Evolutionary conservation across 2,888 invertebrate genomes (phyloP).

Genomic region (Dryococelus australis): DNA sequence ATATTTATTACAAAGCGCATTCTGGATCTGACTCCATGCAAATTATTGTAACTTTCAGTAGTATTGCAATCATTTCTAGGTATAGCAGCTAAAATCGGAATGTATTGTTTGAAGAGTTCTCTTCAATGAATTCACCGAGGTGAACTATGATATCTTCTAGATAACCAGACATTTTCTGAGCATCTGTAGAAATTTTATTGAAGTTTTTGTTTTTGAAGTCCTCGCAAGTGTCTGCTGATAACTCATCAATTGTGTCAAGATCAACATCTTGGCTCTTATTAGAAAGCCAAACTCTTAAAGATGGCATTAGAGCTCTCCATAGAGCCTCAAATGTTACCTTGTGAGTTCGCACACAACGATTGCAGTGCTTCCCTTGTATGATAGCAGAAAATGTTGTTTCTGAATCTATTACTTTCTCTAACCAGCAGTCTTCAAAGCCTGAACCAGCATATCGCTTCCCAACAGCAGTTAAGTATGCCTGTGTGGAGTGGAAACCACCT

Average conservation of each 20-base stretch:
- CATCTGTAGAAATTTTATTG: neutral
- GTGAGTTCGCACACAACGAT: neutral
- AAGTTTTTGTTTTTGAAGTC: no score
- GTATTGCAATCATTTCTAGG: neutral
- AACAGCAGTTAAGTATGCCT: neutral
- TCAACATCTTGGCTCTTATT: constrained; percentile 13
- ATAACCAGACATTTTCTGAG: neutral
- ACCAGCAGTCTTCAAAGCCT: no score
- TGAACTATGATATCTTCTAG: neutral
- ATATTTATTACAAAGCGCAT: no score
- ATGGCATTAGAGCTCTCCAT: neutral
- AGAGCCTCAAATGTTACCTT: neutral
- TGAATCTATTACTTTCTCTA: no score
- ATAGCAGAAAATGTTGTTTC: neutral
- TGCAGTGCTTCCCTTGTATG: neutral
- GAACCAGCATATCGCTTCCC: neutral
- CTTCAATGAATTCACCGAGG: neutral
- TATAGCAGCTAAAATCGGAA: constrained; percentile 1
- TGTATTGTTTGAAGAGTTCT: neutral
- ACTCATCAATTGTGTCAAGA: neutral
- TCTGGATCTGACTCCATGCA: no score
- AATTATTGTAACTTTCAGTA: neutral
- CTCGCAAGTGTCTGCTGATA: no score
- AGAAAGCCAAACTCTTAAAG: neutral
- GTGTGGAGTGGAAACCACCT: neutral